Percentiles rank a stretch among this genome's conserved stretches.
Evolutionary conservation across 1,140 invertebrate species (phyloP).

Genomic region (Luehdorfia chinensis): DNA sequence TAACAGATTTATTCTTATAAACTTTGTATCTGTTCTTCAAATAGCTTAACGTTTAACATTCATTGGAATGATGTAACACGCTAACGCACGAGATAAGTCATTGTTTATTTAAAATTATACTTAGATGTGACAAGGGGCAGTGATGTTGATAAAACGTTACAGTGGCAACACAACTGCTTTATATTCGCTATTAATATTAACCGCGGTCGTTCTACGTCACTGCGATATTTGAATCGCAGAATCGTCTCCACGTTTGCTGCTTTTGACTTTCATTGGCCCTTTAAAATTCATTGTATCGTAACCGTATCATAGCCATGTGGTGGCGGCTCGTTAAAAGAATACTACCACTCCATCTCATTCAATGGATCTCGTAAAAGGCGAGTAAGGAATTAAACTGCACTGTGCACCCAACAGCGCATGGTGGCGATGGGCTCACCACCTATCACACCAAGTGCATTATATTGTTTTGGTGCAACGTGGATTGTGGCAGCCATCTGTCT

Average conservation of each 20-base stretch:
- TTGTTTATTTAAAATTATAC: constrained; percentile 10
- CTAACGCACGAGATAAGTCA: background rate
- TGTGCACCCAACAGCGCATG: too few species aligned
- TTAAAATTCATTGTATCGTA: constrained; percentile 42
- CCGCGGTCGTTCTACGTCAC: constrained; percentile 50
- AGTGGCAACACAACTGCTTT: constrained; percentile 39
- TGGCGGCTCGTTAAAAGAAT: too few species aligned
- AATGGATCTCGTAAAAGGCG: too few species aligned
- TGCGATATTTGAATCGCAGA: constrained; percentile 52
- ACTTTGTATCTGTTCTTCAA: too few species aligned
- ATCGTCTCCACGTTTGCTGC: constrained; percentile 26
- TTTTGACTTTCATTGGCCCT: constrained; percentile 48
- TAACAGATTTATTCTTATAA: too few species aligned
- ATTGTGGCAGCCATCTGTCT: too few species aligned
- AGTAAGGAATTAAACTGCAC: too few species aligned
- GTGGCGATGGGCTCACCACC: too few species aligned
- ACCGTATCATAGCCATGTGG: constrained; percentile 11
- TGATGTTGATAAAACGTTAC: constrained; percentile 21
- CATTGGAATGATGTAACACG: constrained; percentile 6
- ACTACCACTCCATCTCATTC: too few species aligned
- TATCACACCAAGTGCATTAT: too few species aligned
- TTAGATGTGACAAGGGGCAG: constrained; percentile 9
- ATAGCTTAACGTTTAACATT: too few species aligned
- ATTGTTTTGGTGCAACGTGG: too few species aligned
- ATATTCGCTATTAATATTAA: constrained; percentile 74